Evolutionary conservation across 2,888 invertebrate genomes (phyloP), one percentile per base, ranked within the genome.

Genomic region (Xestobium rufovillosum): DNA sequence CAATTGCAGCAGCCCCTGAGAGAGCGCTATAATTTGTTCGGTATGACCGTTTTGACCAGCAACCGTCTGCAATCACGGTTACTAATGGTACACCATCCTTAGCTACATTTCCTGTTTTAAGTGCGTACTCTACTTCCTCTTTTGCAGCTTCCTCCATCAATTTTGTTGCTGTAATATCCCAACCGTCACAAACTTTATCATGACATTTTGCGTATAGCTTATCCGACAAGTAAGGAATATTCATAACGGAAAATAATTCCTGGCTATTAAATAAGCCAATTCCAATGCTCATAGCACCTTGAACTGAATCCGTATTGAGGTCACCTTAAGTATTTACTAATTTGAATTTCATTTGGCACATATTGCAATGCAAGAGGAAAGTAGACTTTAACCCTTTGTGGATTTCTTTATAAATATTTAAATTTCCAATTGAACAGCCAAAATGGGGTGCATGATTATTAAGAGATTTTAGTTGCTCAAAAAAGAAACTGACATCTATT

Each of bases 11-110:
- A 9, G 34, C 36, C 4, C 38, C 34, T 11, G 38, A 37, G n/a
- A 36, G 68, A 57, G 54, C n/a, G 10, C n/a, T 16, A 19, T 16
- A 31, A 16, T 31, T 13, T 14, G 14, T 9, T 15, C 31, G n/a
- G 16, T 14, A 31, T 3, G 14, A n/a, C n/a, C n/a, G n/a, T n/a
- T n/a, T n/a, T n/a, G n/a, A n/a, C 14, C 16, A 14, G 14, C 31
- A 13, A 15, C 16, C 31, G 16, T 14, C 9, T 8, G 23, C 23
- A 8, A 19, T n/a, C n/a, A 19, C 6, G 6, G 23, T 19, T 19
- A 19, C n/a, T n/a, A 31, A 15, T 15, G 31, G 3, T 3, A n/a
- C 6, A 19, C n/a, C 23, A n/a, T n/a, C n/a, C n/a, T n/a, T n/a
- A n/a, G n/a, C n/a, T 6, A 19, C 23, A 6, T 19, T 6, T 19